Conservation (phyloP, 2,797 vertebrate species). For the Onychomys torridus region DNA sequence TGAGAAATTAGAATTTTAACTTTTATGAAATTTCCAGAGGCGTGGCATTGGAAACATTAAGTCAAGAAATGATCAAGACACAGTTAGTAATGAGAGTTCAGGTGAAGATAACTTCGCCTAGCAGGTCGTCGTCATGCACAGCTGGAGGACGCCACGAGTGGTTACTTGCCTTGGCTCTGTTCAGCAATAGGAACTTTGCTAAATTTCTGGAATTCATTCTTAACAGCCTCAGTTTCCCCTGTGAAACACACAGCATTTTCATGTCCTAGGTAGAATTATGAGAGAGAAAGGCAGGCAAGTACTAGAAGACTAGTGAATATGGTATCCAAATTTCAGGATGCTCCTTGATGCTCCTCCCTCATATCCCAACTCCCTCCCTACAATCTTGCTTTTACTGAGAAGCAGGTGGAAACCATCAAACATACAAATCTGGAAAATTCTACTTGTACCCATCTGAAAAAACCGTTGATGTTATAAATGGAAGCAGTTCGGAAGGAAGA, state of each 20-base stretch:
- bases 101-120: not conserved
- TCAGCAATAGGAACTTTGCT: not conserved
- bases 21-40: not conserved
- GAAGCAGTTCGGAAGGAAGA: not conserved
- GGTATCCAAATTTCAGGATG: not conserved
- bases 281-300: too few species aligned
- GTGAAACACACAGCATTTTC: not conserved
- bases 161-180: not conserved
- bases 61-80: not conserved
- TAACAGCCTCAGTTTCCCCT: not conserved
- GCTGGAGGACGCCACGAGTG: not conserved
- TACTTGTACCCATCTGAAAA: not conserved
- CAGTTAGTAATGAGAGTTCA: not conserved
- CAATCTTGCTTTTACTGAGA: not conserved
- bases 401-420: not conserved
- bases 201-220: too few species aligned
- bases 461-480: not conserved
- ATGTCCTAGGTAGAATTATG: accelerated
- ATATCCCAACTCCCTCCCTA: not conserved
- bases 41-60: not conserved
- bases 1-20: not conserved
- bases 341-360: not conserved
- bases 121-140: not conserved
- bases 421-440: not conserved
- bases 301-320: not conserved